Conservation (phyloP, 2,888 invertebrate genomes). For the Pogonocherus hispidulus region DNA sequence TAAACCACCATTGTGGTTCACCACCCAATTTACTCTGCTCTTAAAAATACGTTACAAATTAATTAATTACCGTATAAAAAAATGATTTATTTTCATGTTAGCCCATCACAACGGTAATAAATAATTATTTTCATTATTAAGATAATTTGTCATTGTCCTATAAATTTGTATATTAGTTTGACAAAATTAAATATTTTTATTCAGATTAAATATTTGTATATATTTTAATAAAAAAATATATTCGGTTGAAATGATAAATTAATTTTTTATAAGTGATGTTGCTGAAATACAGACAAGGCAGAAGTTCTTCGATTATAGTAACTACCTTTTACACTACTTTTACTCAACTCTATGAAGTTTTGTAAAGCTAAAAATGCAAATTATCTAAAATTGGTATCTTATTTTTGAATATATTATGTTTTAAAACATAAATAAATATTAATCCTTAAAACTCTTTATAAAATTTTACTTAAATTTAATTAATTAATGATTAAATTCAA, state of each 20-base stretch:
- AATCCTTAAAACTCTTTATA: no score
- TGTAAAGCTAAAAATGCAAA: no score
- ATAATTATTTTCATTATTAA: conserved; percentile 4
- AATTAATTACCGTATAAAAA: neutral
- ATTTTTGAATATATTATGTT: no score
- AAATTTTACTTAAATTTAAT: no score
- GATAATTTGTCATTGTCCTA: conserved; percentile 1
- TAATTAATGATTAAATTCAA: no score
- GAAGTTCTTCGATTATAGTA: no score
- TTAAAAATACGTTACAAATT: neutral
- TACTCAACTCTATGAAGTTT: no score
- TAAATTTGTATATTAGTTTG: neutral
- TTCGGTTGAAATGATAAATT: neutral
- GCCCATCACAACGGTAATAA: neutral
- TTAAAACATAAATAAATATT: no score
- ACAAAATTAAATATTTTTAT: neutral
- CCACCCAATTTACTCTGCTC: neutral
- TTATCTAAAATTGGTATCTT: no score
- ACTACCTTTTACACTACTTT: no score
- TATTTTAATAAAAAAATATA: neutral
- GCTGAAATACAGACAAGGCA: no score
- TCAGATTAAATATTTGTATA: neutral
- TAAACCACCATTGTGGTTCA: neutral
- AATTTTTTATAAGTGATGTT: neutral
- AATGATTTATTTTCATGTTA: neutral